Conservation (phyloP, 2,888 invertebrate species). For the Nemurella pictetii region DNA sequence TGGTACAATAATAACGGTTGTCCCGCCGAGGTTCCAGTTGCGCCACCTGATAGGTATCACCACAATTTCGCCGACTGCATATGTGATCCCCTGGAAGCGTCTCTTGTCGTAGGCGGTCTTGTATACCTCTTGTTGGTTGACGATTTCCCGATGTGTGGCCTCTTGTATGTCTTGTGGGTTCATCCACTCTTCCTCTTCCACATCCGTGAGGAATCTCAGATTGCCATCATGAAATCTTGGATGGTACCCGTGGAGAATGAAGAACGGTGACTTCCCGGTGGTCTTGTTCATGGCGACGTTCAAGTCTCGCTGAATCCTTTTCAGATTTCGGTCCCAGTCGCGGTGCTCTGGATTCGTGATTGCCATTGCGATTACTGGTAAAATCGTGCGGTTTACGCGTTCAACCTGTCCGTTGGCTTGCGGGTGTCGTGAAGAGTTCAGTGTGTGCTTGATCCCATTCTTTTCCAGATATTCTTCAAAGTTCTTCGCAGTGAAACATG, state of each 20-base stretch:
- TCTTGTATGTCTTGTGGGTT: not conserved
- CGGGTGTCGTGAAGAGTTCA: slow-evolving; percentile 44
- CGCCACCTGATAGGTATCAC: not conserved
- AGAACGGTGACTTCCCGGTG: not conserved
- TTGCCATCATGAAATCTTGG: not conserved
- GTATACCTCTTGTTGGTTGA: not conserved
- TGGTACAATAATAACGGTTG: not conserved
- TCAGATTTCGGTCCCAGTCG: slow-evolving; percentile 8
- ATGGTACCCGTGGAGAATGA: not conserved
- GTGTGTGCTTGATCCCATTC: slow-evolving; percentile 44
- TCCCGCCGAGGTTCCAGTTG: not conserved
- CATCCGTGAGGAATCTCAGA: not conserved
- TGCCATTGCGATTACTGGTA: slow-evolving; percentile 38
- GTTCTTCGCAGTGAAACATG: slow-evolving; percentile 44
- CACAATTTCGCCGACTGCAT: not conserved
- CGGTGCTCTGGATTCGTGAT: not conserved
- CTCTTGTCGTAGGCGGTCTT: not conserved
- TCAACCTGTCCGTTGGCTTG: slow-evolving; percentile 43
- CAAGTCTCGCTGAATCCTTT: not conserved
- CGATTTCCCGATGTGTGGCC: not conserved
- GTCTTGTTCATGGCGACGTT: not conserved
- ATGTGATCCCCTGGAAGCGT: not conserved
- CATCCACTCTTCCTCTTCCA: not conserved
- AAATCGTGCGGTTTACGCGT: slow-evolving; percentile 40
- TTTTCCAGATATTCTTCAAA: slow-evolving; percentile 44